phyloP scores from a whole-genome alignment of 2,888 invertebrate genomes.

The Drosophila atroscutellata region DNA sequence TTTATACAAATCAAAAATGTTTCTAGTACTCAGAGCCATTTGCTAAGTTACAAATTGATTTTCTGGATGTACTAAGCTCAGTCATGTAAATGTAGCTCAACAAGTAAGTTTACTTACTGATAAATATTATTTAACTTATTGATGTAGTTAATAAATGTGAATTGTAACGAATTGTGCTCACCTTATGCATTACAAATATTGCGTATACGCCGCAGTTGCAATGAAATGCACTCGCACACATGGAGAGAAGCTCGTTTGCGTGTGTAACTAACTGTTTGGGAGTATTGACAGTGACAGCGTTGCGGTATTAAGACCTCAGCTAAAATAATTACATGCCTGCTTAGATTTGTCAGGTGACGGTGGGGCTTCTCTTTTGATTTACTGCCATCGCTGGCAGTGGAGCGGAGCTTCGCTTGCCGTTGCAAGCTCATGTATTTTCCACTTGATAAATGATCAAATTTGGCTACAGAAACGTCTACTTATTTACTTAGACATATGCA shows the following conservation, averaged over 20 bases:
- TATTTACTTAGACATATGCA: conserved; percentile 9
- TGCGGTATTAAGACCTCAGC: conserved; percentile 72
- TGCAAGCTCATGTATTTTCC: conserved; percentile 70
- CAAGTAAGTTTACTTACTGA: not conserved
- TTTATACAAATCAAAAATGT: not conserved
- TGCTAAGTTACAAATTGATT: not conserved
- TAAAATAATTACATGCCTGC: conserved; percentile 78
- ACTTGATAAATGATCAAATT: conserved; percentile 80
- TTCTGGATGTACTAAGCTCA: not conserved
- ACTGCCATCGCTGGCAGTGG: conserved; percentile 28
- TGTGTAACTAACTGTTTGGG: conserved; percentile 61
- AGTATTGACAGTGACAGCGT: conserved; percentile 53
- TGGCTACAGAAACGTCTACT: conserved; percentile 63
- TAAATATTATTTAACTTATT: not conserved
- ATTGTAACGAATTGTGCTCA: not conserved
- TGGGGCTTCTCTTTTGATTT: conserved; percentile 53
- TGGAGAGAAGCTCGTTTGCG: conserved; percentile 27
- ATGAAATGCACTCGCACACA: conserved; percentile 1
- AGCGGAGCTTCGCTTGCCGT: conserved; percentile 20
- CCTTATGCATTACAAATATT: conserved; percentile 37
- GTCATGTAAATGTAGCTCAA: not conserved
- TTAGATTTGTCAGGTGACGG: conserved; percentile 71
- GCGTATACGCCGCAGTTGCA: conserved; percentile 44
- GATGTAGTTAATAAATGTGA: too few relatives aligned
- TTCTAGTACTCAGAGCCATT: too few relatives aligned